Conservation (phyloP, 2,888 invertebrate species). For the Neria commutata region DNA sequence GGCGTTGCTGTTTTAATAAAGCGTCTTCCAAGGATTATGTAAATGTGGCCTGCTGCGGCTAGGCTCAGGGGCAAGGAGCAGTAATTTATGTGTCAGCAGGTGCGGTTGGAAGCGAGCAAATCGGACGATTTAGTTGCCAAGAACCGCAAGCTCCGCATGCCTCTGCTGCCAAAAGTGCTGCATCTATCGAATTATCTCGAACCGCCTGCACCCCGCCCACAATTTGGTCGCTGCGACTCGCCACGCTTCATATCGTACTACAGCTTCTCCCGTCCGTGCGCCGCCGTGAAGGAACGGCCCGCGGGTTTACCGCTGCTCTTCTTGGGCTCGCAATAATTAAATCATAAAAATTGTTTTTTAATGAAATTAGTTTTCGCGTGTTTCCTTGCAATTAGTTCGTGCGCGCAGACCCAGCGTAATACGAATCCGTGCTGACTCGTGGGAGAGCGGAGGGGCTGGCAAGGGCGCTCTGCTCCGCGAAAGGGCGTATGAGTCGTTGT, state of each 20-base stretch:
- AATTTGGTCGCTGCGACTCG: no score
- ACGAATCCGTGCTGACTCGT: not conserved
- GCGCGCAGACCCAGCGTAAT: not conserved
- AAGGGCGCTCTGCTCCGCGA: no score
- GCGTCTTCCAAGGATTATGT: constrained; percentile 52
- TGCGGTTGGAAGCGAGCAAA: not conserved
- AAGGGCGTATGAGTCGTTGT: not conserved
- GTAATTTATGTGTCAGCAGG: constrained; percentile 45
- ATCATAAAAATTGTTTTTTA: constrained; percentile 46
- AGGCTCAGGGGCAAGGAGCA: no score
- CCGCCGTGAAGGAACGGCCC: not conserved
- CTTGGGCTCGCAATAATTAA: constrained; percentile 38
- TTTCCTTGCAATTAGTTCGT: constrained; percentile 36
- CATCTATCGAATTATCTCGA: no score
- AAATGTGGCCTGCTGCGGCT: constrained; percentile 44
- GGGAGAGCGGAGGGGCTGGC: not conserved
- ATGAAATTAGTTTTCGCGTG: constrained; percentile 39
- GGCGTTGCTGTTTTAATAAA: constrained; percentile 43
- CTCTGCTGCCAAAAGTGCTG: not conserved
- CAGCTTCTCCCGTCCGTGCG: not conserved
- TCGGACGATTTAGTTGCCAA: not conserved
- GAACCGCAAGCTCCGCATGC: not conserved
- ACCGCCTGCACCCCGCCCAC: no score
- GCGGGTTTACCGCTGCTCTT: not conserved
- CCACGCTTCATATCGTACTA: not conserved